phyloP scores from a whole-genome alignment of 2,888 invertebrate genomes.

The Dyspetes luteomarginatus region DNA sequence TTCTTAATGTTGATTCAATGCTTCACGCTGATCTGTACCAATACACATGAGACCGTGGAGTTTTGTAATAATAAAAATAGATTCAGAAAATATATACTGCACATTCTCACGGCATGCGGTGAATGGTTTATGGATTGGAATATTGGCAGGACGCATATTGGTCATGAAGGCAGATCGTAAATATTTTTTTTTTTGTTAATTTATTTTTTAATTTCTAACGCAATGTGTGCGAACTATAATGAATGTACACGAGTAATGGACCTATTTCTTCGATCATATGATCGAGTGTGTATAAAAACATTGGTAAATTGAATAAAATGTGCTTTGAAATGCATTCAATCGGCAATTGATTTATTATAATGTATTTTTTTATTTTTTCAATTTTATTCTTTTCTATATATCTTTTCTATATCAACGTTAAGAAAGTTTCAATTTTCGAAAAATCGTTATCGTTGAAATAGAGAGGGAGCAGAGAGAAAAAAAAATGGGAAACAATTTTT shows the following conservation, averaged over 20 bases:
- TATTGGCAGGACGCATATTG: slow-evolving; percentile 25
- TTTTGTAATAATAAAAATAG: slow-evolving; percentile 55
- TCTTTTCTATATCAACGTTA: too few species aligned
- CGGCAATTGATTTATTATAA: not conserved
- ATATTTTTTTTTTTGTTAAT: slow-evolving; percentile 27
- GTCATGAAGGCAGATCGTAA: slow-evolving; percentile 16
- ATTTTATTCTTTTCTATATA: too few species aligned
- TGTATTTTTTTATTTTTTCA: not conserved
- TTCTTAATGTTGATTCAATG: slow-evolving; percentile 57
- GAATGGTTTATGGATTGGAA: slow-evolving; percentile 45
- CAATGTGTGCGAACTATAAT: slow-evolving; percentile 22
- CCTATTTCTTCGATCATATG: slow-evolving; percentile 21
- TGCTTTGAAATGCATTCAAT: not conserved
- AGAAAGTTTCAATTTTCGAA: too few species aligned
- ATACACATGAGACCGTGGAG: slow-evolving; percentile 9
- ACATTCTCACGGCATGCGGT: slow-evolving; percentile 54
- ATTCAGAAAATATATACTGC: slow-evolving; percentile 17
- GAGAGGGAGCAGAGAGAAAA: too few species aligned
- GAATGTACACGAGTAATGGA: slow-evolving; percentile 13
- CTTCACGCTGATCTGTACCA: slow-evolving; percentile 37
- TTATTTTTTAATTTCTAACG: not conserved
- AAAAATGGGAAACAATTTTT: too few species aligned
- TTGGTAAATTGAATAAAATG: not conserved
- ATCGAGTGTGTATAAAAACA: slow-evolving; percentile 3
- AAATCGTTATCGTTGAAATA: too few species aligned